Conservation (phyloP, 2,113 vertebrate genomes). For the Leptobrachium ailaonicum region DNA sequence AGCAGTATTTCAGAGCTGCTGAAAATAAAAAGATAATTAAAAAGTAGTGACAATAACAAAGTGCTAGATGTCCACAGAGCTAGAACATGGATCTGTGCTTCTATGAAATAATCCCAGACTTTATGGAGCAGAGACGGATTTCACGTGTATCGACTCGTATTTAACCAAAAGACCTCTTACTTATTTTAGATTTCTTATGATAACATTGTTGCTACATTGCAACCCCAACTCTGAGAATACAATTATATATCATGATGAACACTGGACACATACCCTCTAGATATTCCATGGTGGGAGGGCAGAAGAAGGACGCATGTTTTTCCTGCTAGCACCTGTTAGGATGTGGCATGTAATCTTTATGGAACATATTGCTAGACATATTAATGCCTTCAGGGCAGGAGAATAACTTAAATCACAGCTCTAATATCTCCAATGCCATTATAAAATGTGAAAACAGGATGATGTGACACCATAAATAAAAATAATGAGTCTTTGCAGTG, state of each 20-base stretch:
- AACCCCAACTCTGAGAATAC: slow-evolving; percentile 7
- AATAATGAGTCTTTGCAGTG: not conserved
- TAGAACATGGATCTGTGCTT: too few species aligned
- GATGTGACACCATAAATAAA: not conserved
- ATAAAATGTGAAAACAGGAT: not conserved
- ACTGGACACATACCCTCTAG: slow-evolving; percentile 4
- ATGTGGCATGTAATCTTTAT: slow-evolving; percentile 28
- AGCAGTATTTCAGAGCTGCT: too few species aligned
- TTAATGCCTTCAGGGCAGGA: slow-evolving; percentile 13
- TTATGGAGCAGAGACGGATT: not conserved
- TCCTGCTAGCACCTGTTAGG: slow-evolving; percentile 22
- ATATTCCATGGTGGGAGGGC: slow-evolving; percentile 44
- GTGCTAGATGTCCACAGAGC: too few species aligned
- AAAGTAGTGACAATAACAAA: too few species aligned
- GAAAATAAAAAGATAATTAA: too few species aligned
- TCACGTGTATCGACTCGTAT: not conserved
- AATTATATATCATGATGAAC: slow-evolving; percentile 19
- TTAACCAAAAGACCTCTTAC: not conserved
- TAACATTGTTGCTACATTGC: not conserved
- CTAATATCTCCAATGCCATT: not conserved
- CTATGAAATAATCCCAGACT: too few species aligned
- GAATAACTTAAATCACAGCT: slow-evolving; percentile 25
- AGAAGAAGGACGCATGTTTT: not conserved
- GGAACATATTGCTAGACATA: slow-evolving; percentile 23
- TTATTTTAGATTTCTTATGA: not conserved